phyloP scores from a whole-genome alignment of 1,140 invertebrate genomes.

The Orius insidiosus region DNA sequence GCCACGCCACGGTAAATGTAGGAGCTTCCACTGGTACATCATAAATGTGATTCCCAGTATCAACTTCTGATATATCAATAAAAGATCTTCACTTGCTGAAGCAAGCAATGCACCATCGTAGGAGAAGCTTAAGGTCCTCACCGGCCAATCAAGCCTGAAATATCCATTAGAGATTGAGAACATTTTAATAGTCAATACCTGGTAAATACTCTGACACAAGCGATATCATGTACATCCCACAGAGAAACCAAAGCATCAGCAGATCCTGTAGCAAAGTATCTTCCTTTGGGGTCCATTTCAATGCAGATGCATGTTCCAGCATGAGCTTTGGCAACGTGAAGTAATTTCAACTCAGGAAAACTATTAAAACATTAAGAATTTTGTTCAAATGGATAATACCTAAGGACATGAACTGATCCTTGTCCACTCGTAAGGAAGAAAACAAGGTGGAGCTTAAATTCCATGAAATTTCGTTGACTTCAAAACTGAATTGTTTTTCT shows the following conservation, averaged over 20 bases:
- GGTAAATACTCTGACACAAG: slow-evolving; percentile 77
- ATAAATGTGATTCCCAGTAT: slow-evolving; percentile 45
- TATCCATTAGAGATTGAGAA: background rate
- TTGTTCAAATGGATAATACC: slow-evolving; percentile 34
- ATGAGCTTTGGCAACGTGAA: slow-evolving; percentile 82
- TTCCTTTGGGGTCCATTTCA: slow-evolving; percentile 83
- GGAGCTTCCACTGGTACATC: slow-evolving; percentile 78
- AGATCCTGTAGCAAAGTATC: slow-evolving; percentile 90
- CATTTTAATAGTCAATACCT: slow-evolving; percentile 31
- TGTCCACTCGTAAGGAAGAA: slow-evolving; percentile 88
- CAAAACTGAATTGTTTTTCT: slow-evolving; percentile 92
- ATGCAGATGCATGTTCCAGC: slow-evolving; percentile 95
- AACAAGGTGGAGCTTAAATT: slow-evolving; percentile 89
- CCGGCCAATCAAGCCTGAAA: slow-evolving; percentile 83
- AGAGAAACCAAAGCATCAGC: slow-evolving; percentile 90
- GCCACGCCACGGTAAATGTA: slow-evolving; percentile 92
- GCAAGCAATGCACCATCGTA: slow-evolving; percentile 86
- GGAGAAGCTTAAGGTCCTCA: slow-evolving; percentile 84
- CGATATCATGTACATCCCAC: slow-evolving; percentile 83
- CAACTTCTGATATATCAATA: slow-evolving; percentile 87
- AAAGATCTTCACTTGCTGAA: slow-evolving; percentile 87
- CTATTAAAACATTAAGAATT: slow-evolving; percentile 31
- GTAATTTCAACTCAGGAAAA: slow-evolving; percentile 73
- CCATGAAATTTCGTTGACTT: slow-evolving; percentile 97
- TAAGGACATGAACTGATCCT: slow-evolving; percentile 83